Evolutionary conservation across 2,888 invertebrate genomes (phyloP).

Genomic region (Brachyptera putata): DNA sequence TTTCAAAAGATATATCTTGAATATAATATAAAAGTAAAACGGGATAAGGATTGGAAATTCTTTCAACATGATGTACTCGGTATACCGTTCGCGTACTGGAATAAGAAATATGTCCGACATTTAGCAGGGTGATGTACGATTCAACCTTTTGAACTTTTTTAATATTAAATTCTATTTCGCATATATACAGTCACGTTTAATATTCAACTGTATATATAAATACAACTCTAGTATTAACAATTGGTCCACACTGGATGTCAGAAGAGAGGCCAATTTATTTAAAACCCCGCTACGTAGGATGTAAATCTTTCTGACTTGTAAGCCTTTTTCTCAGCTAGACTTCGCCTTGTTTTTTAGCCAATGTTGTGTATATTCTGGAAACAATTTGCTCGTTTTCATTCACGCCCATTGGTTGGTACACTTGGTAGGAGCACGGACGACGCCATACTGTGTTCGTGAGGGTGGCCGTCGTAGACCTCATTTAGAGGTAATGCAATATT

Average conservation of each 20-base stretch:
- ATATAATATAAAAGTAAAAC: no score
- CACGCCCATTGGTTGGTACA: no score
- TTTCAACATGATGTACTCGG: no score
- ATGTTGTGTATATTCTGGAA: neutral
- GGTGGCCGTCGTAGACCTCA: slow-evolving; percentile 16
- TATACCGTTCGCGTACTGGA: no score
- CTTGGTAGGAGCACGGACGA: no score
- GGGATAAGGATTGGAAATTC: no score
- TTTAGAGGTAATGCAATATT: slow-evolving; percentile 24
- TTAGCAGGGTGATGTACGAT: no score
- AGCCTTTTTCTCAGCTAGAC: neutral
- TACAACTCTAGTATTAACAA: neutral
- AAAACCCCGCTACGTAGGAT: neutral
- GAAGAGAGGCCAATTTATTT: slow-evolving; percentile 11
- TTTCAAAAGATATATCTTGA: no score
- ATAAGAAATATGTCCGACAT: no score
- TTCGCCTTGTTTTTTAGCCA: neutral
- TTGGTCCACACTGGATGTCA: neutral
- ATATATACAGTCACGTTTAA: neutral
- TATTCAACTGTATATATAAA: neutral
- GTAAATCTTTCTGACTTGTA: slow-evolving; percentile 9
- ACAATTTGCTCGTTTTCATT: slow-evolving; percentile 8
- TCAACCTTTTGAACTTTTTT: no score
- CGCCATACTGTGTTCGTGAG: no score
- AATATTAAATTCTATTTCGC: neutral